Conservation (phyloP, 2,797 vertebrate species). For the Centropyge bicolor region DNA sequence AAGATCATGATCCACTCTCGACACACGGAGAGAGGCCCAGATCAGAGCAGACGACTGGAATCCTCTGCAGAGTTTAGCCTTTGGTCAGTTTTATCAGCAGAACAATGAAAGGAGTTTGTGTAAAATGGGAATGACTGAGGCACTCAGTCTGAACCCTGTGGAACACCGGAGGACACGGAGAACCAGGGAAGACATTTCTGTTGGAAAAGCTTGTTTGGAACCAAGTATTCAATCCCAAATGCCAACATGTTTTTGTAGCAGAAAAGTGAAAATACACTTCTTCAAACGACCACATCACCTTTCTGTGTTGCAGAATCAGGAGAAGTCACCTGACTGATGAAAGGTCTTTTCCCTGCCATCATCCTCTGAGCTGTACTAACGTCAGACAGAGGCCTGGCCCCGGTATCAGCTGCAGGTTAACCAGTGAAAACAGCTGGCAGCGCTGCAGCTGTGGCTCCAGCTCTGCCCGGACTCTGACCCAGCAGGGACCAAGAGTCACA, state of each 20-base stretch:
- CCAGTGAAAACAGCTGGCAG: background rate
- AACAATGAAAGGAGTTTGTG: background rate
- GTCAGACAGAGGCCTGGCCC: background rate
- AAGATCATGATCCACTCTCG: no score
- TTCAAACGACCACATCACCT: background rate
- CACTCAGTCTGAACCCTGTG: background rate
- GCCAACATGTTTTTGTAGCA: background rate
- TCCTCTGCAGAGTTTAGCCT: no score
- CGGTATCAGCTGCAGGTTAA: background rate
- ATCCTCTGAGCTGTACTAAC: no score
- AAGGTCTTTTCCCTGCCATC: background rate
- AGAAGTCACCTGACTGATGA: background rate
- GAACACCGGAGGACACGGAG: background rate
- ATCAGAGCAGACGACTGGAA: no score
- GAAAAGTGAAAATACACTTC: no score
- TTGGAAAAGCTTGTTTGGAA: background rate
- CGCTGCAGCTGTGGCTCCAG: background rate
- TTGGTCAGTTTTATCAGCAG: background rate
- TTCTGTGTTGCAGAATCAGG: no score
- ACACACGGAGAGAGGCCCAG: no score
- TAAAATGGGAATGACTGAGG: background rate
- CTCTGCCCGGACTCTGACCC: constrained; percentile 12
- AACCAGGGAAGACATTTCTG: background rate
- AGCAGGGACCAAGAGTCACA: background rate
- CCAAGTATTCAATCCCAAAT: background rate